These are phyloP conservation scores for Mormyrus iriodes DNA, from an alignment of 2,113 vertebrate genomes.

Conservation along the genomic window DNA sequence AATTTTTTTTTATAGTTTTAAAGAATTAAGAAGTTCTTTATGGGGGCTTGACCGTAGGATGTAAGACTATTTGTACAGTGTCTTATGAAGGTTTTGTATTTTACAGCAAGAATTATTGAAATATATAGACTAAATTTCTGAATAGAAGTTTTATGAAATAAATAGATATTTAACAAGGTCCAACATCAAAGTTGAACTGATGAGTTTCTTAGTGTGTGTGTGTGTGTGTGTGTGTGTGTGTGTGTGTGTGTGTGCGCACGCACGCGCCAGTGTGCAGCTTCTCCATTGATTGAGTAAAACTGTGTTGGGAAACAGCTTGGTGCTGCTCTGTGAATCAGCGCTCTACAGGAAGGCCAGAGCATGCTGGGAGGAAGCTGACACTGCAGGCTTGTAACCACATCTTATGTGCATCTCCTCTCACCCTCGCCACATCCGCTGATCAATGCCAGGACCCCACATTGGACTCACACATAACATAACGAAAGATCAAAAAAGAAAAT, in stretches of 20 bases:
- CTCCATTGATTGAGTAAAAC: constrained; percentile 23
- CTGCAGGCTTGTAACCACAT: constrained; percentile 65
- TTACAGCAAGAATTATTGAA: not conserved
- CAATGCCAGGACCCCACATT: constrained; percentile 4
- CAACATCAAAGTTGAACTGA: not conserved
- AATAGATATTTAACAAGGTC: not conserved
- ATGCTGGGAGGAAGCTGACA: constrained; percentile 58
- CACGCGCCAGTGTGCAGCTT: not conserved
- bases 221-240: not conserved
- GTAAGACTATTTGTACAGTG: not conserved
- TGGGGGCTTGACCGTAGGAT: not conserved
- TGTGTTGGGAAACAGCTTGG: constrained; percentile 11
- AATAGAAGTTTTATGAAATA: not conserved
- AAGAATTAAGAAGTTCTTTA: not conserved
- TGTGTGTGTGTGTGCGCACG: not conserved
- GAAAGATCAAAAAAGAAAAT: not conserved
- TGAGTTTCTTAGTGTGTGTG: not conserved
- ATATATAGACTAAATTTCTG: not conserved
- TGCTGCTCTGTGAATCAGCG: constrained; percentile 61
- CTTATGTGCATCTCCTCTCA: constrained; percentile 42
- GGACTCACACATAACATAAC: not conserved
- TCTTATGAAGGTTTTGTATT: not conserved
- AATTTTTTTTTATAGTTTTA: not conserved
- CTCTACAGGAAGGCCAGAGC: constrained; percentile 43
- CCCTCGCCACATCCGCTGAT: constrained; percentile 50